Evolutionary conservation across 1,140 invertebrate species (phyloP).

Genomic region (Nephila pilipes): DNA sequence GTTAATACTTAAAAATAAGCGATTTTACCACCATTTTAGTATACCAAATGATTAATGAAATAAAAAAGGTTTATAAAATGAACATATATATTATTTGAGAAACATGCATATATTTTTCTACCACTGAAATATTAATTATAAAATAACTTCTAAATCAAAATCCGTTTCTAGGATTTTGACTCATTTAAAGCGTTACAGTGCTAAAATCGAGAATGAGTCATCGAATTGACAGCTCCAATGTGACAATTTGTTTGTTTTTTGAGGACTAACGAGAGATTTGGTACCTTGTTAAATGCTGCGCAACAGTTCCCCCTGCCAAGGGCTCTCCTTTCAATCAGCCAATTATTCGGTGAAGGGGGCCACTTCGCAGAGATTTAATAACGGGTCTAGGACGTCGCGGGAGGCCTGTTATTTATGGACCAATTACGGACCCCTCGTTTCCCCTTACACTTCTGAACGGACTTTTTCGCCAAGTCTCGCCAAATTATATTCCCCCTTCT

Average conservation of each 20-base stretch:
- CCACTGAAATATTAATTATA: neutral
- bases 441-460: neutral
- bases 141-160: neutral
- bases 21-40: no score
- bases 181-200: neutral
- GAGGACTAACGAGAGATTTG: slow-evolving; percentile 50
- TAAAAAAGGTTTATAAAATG: no score
- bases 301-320: slow-evolving; percentile 57
- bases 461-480: slow-evolving; percentile 20
- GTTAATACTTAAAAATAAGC: no score
- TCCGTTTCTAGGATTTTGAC: neutral
- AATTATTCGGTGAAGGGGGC: slow-evolving; percentile 72
- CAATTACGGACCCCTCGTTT: slow-evolving; percentile 59
- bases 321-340: slow-evolving; percentile 63
- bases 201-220: slow-evolving; percentile 4
- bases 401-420: slow-evolving; percentile 74
- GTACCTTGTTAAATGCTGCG: slow-evolving; percentile 67
- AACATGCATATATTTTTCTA: no score
- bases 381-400: slow-evolving; percentile 61
- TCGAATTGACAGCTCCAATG: slow-evolving; percentile 4
- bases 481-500: neutral
- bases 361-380: slow-evolving; percentile 75
- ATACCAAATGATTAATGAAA: no score
- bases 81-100: no score
- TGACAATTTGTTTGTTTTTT: slow-evolving; percentile 57